phyloP scores from a whole-genome alignment of 1,140 invertebrate species.

The Meloidogyne exigua region DNA sequence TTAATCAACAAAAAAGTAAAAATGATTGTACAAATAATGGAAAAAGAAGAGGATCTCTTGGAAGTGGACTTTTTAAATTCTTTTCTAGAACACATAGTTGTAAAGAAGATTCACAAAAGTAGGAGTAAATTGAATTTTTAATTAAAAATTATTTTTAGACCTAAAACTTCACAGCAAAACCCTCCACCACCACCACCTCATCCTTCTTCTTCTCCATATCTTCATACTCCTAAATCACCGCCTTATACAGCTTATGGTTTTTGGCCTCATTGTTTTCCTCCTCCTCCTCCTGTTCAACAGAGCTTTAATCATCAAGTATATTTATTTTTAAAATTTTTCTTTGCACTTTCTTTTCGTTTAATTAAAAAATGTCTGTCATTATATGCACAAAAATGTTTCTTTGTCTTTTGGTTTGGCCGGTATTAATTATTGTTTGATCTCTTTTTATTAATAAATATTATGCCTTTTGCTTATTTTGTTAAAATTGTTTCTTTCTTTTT shows the following conservation, averaged over 20 bases:
- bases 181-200: not conserved
- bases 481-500: no score
- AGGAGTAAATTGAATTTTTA: not conserved
- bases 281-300: not conserved
- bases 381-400: no score
- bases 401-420: not conserved
- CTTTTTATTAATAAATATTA: no score
- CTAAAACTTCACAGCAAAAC: not conserved
- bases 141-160: not conserved
- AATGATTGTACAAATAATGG: not conserved
- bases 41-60: slow-evolving; percentile 15
- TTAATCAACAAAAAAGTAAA: not conserved
- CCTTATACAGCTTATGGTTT: not conserved
- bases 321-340: no score
- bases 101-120: slow-evolving; percentile 10
- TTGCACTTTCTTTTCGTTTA: not conserved
- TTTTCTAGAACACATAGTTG: slow-evolving; percentile 7
- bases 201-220: not conserved
- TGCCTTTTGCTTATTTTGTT: no score
- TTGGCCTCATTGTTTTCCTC: not conserved
- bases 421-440: not conserved
- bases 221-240: not conserved
- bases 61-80: slow-evolving; percentile 25
- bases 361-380: not conserved
- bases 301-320: not conserved